Evolutionary conservation across 2,888 invertebrate species (phyloP).

Genomic region (Erpobdella octoculata): DNA sequence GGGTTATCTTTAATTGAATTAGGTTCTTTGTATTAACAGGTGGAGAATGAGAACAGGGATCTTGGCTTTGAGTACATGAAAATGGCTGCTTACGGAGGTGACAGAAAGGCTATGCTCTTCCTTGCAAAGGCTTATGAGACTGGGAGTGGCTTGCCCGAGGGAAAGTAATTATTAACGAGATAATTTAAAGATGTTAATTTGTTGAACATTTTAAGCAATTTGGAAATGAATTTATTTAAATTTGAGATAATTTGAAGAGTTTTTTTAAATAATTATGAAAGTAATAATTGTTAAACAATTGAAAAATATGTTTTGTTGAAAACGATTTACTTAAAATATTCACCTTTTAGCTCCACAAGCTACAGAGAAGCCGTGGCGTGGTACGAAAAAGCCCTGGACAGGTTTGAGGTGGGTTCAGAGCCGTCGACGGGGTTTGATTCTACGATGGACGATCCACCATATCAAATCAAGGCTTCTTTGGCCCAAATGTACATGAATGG

Average conservation of each 20-base stretch:
- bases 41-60: constrained; percentile 45
- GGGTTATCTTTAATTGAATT: no score
- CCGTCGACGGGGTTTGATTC: constrained; percentile 42
- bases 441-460: constrained; percentile 52
- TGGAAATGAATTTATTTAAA: not conserved
- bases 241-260: not conserved
- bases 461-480: constrained; percentile 53
- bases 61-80: constrained; percentile 52
- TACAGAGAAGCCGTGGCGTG: constrained; percentile 51
- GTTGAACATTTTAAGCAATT: not conserved
- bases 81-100: constrained; percentile 55
- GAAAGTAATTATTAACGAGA: not conserved
- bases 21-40: constrained; percentile 38
- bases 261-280: not conserved
- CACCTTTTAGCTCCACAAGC: constrained; percentile 27
- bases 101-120: constrained; percentile 55
- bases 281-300: not conserved
- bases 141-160: not conserved
- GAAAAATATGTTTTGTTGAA: no score
- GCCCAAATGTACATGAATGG: constrained; percentile 55
- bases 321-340: not conserved
- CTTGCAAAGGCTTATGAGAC: constrained; percentile 53
- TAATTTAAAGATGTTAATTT: no score
- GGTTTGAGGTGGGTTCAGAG: constrained; percentile 45
- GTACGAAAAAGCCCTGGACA: constrained; percentile 50